phyloP scores from a whole-genome alignment of 2,888 invertebrate genomes.

The Hydropsyche betteni region DNA sequence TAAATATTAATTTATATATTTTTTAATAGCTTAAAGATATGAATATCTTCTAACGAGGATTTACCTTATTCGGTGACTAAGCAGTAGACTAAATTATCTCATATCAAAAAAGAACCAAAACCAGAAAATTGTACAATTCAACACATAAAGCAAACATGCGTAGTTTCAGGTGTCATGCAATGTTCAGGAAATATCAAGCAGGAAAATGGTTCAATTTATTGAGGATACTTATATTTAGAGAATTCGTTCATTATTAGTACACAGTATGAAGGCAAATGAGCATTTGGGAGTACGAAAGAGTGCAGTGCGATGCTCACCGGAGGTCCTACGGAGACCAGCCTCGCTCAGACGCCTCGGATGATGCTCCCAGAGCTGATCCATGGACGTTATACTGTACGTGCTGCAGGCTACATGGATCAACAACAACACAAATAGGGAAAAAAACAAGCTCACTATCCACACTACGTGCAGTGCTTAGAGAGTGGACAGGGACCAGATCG shows the following conservation, averaged over 20 bases:
- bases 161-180: neutral
- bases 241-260: too few species aligned
- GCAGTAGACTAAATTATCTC: conserved; percentile 3
- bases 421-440: too few species aligned
- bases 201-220: neutral
- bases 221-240: too few species aligned
- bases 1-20: too few species aligned
- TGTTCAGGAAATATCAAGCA: neutral
- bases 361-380: conserved; percentile 79
- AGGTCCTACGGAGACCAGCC: conserved; percentile 78
- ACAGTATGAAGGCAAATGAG: neutral
- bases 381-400: conserved; percentile 70
- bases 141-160: conserved; percentile 1
- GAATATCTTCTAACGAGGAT: neutral
- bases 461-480: neutral
- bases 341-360: conserved; percentile 78
- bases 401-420: conserved; percentile 61
- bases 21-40: too few species aligned
- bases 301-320: conserved; percentile 66
- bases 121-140: neutral
- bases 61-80: conserved; percentile 22
- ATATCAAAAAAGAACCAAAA: too few species aligned
- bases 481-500: conserved; percentile 49
- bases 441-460: conserved; percentile 4
- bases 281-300: neutral